phyloP scores from a whole-genome alignment of 2,113 vertebrate genomes.

The Xiphophorus maculatus region DNA sequence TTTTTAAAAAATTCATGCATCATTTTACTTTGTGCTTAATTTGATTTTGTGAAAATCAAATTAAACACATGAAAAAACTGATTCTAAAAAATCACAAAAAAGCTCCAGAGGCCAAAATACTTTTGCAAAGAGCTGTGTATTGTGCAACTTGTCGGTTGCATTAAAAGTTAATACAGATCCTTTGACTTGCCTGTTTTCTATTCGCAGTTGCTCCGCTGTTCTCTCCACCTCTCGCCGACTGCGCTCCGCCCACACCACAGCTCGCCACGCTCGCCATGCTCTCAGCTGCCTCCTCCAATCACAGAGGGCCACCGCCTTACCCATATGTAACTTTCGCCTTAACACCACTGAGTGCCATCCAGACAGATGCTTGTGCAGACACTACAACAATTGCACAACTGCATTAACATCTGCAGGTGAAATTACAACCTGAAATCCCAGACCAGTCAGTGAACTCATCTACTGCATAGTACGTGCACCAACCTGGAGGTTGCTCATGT shows the following conservation, averaged over 20 bases:
- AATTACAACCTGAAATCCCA: not conserved
- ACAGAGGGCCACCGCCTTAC: conserved; percentile 86
- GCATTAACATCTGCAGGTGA: not conserved
- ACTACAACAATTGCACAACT: conserved; percentile 71
- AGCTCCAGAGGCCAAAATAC: not conserved
- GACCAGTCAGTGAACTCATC: not conserved
- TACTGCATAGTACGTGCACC: not conserved
- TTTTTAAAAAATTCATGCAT: no score
- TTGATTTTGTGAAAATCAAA: not conserved
- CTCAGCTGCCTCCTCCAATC: conserved; percentile 89
- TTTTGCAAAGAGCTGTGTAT: not conserved
- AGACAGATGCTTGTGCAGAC: conserved; percentile 89
- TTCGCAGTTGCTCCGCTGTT: conserved; percentile 82
- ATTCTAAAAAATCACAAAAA: no score
- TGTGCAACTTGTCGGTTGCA: not conserved
- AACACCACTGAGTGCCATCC: conserved; percentile 88
- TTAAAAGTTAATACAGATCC: not conserved
- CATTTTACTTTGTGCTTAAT: not conserved
- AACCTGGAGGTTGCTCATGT: conserved; percentile 77
- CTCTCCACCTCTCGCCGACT: conserved; percentile 76
- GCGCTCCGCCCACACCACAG: conserved; percentile 81
- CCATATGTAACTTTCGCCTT: conserved; percentile 83
- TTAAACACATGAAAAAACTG: not conserved
- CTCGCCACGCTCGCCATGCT: conserved; percentile 86
- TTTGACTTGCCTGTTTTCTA: conserved; percentile 85